Evolutionary conservation across 2,113 vertebrate species (phyloP).

Genomic region (Strix uralensis): DNA sequence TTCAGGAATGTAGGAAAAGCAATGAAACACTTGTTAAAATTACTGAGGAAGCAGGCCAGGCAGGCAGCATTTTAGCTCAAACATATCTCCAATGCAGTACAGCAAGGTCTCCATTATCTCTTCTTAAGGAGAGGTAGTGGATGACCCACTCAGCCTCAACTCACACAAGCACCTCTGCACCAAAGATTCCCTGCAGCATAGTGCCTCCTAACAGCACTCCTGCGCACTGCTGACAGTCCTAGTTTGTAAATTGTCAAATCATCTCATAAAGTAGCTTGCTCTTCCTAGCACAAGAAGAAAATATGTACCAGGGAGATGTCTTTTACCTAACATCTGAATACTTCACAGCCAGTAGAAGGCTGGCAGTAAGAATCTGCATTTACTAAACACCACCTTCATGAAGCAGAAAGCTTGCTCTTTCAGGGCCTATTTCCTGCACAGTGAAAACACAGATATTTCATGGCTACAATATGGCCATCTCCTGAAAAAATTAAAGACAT

Average conservation of each 20-base stretch:
- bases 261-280: not conserved
- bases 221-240: not conserved
- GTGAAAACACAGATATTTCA: not conserved
- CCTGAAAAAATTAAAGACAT: not conserved
- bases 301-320: not conserved
- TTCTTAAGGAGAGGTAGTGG: not conserved
- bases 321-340: not conserved
- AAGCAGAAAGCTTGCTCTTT: not conserved
- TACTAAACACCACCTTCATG: not conserved
- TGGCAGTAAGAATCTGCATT: not conserved
- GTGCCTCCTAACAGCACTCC: not conserved
- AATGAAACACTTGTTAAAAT: not conserved
- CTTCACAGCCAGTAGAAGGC: not conserved
- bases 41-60: not conserved
- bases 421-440: not conserved
- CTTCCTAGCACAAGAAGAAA: not conserved
- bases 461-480: not conserved
- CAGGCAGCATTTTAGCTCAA: not conserved
- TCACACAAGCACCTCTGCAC: not conserved
- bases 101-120: not conserved
- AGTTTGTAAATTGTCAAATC: not conserved
- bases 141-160: fast-evolving
- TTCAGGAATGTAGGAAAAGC: not conserved
- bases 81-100: not conserved
- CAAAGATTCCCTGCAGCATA: not conserved